Conservation (phyloP, 2,113 vertebrate species). For the Scytalopus superciliaris region DNA sequence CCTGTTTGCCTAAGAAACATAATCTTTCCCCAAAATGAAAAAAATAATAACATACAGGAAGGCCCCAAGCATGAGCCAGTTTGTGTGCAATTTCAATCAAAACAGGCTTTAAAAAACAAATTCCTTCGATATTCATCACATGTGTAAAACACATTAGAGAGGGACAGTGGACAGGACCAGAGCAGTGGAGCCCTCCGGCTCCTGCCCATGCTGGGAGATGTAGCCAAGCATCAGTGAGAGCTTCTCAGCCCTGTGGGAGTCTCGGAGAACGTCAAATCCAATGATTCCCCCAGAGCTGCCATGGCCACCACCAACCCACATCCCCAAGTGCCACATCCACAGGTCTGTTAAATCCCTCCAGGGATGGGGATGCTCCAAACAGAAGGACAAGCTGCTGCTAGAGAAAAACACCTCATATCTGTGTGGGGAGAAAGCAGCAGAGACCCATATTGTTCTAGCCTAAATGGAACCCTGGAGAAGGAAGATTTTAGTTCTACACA, state of each 20-base stretch:
- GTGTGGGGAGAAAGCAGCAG: neutral
- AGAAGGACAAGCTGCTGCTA: neutral
- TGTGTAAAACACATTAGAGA: conserved; percentile 50
- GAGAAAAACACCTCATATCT: rapidly evolving
- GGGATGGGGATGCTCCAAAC: neutral
- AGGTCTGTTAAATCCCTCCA: neutral
- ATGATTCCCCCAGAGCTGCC: neutral
- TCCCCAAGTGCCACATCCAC: neutral
- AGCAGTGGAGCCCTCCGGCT: neutral
- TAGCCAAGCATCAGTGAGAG: neutral
- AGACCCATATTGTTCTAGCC: neutral
- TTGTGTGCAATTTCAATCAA: conserved; percentile 56
- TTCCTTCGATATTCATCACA: conserved; percentile 36
- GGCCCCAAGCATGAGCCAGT: conserved; percentile 21
- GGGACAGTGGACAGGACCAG: neutral
- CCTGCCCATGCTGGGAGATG: neutral
- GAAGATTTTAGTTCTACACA: neutral
- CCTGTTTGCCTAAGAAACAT: conserved; percentile 65
- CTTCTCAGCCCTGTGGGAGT: neutral
- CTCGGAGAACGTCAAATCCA: neutral
- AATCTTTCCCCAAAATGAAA: conserved; percentile 55
- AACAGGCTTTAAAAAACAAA: conserved; percentile 65
- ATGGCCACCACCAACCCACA: neutral
- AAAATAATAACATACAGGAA: conserved; percentile 62
- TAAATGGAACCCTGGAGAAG: neutral